Evolutionary conservation across 2,888 invertebrate species (phyloP).

Genomic region (Cerastis rubricosa): DNA sequence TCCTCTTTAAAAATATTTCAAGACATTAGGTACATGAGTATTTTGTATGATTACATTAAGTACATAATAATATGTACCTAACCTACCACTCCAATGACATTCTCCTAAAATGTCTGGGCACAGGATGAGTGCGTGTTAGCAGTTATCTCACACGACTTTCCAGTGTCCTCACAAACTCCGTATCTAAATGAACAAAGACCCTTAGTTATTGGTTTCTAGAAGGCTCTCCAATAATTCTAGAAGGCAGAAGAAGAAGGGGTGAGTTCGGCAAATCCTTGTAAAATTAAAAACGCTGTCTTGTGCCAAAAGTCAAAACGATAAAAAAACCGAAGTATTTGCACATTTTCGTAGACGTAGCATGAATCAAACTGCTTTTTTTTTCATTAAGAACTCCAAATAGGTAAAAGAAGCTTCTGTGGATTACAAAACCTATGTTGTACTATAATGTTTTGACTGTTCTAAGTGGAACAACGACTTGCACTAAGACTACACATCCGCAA

Average conservation of each 20-base stretch:
- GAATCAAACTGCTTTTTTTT: slow-evolving; percentile 5
- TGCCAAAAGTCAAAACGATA: neutral
- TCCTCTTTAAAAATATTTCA: neutral
- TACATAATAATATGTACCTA: neutral
- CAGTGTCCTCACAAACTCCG: neutral
- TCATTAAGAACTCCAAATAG: neutral
- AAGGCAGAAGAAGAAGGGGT: neutral
- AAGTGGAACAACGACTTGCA: slow-evolving; percentile 65
- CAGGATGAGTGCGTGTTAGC: slow-evolving; percentile 4
- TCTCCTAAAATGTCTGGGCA: slow-evolving; percentile 12
- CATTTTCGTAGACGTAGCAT: neutral
- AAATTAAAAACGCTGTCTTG: neutral
- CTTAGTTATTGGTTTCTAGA: neutral
- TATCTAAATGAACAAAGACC: neutral
- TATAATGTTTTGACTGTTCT: slow-evolving; percentile 38
- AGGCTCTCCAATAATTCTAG: neutral
- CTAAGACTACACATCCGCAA: slow-evolving; percentile 54
- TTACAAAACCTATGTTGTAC: slow-evolving; percentile 16
- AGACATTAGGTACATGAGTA: neutral
- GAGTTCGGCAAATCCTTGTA: neutral
- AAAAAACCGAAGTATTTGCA: neutral
- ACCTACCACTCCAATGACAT: neutral
- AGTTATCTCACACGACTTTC: slow-evolving; percentile 19
- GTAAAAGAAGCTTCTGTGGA: slow-evolving; percentile 15
- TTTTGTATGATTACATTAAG: neutral